phyloP scores from a whole-genome alignment of 2,113 vertebrate species.

The Amphiprion percula region DNA sequence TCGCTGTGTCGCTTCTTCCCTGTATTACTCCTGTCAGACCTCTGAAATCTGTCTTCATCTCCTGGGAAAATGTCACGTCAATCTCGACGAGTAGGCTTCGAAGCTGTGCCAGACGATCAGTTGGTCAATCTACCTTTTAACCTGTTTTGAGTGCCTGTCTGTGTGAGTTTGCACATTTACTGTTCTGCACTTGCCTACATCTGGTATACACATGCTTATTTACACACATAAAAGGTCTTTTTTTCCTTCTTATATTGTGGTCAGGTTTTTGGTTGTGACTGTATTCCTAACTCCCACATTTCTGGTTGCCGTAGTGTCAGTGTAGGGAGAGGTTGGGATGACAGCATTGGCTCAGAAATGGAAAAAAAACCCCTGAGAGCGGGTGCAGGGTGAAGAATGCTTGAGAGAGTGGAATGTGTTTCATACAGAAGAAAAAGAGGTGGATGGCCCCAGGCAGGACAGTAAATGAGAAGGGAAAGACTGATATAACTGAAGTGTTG shows the following conservation, averaged over 20 bases:
- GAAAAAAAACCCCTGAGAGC: neutral
- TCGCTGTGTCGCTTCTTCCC: neutral
- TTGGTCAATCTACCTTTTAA: constrained; percentile 34
- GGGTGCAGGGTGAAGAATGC: neutral
- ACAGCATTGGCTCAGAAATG: neutral
- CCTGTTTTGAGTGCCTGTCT: neutral
- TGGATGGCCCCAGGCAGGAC: neutral
- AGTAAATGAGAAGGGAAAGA: constrained; percentile 19
- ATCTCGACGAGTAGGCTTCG: constrained; percentile 27
- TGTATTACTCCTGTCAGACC: constrained; percentile 19
- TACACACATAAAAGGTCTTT: neutral
- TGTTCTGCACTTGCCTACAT: constrained; percentile 2
- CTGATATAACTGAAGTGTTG: constrained; percentile 8
- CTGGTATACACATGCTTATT: neutral
- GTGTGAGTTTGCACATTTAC: no score
- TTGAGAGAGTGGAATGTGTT: constrained; percentile 22
- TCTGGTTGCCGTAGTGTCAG: neutral
- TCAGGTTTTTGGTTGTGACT: neutral
- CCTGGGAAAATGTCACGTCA: constrained; percentile 59
- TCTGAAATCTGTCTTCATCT: constrained; percentile 38
- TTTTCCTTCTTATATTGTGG: neutral
- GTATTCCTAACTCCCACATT: neutral
- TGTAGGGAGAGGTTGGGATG: no score
- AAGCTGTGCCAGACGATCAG: neutral
- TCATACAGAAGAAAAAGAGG: constrained; percentile 17